Evolutionary conservation across 2,797 vertebrate genomes (phyloP), one percentile per base, ranked within the genome.

Genomic region (Danio tinwini): DNA sequence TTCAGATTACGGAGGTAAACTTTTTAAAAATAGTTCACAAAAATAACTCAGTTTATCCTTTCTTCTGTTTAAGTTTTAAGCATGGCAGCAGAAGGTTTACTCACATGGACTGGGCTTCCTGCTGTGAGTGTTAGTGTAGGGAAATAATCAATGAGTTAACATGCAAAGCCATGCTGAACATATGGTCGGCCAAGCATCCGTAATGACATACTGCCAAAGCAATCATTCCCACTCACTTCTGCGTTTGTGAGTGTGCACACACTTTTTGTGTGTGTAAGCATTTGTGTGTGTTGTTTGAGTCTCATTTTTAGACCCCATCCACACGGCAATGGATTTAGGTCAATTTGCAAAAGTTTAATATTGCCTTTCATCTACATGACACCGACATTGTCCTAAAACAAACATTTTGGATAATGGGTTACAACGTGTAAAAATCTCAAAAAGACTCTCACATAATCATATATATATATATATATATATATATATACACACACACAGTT

Each of bases 141-240:
- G 47, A 70, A 73, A 79, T 78, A 82, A 80, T 82, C 65, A 80
- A 76, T 74, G 56, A 39, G 76, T 77, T 82, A 64, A 50, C 67
- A 65, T 71, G 72, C 55, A 82, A 73, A 71, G 16, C 55, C 62
- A n/a, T 47, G 39, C 37, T 78, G 58, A 81, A 78, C 49, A 72
- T 81, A 81, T 74, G 74, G 78, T 71, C 45, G 39, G 39, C 59
- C 9, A 68, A 58, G 59, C 59, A 56, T 63, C 79, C 16, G 56
- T 67, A 75, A 75, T 62, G 70, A 58, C 61, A 68, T 55, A 42
- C 61, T 78, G 82, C 67, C 71, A 81, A 82, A 67, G 42, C 58
- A 58, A 39, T 73, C 59, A 59, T 81, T 65, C 42, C 63, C 71
- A 42, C 42, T 74, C 59, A 45, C 10, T 80, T 39, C 50, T 5